phyloP scores from a whole-genome alignment of 2,888 invertebrate species.

The Schizotus pectinicornis region DNA sequence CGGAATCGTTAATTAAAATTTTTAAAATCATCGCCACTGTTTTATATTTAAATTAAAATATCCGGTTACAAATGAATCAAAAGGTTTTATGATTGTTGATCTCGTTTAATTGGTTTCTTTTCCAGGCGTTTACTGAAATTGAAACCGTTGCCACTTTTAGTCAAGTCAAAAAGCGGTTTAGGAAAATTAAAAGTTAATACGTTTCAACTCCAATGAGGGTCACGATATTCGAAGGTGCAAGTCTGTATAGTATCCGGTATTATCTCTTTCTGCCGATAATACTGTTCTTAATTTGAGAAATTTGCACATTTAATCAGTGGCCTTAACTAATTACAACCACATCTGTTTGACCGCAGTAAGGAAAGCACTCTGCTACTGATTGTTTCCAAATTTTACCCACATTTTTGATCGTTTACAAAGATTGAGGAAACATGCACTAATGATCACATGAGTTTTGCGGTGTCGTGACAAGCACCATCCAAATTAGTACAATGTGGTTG shows the following conservation, averaged over 20 bases:
- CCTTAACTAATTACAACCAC: neutral
- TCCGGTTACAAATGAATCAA: slow-evolving; percentile 15
- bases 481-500: no score
- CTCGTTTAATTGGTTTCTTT: slow-evolving; percentile 6
- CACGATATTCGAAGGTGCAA: neutral
- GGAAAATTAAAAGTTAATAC: no score
- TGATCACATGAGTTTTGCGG: no score
- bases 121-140: neutral
- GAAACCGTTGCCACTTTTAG: no score
- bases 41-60: slow-evolving; percentile 22
- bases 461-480: no score
- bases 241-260: slow-evolving; percentile 4
- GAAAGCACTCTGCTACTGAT: no score
- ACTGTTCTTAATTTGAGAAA: neutral
- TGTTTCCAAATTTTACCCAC: no score
- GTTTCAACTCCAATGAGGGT: neutral
- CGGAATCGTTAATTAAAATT: slow-evolving; percentile 19
- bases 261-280: neutral
- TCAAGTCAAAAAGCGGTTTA: no score
- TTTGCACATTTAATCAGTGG: neutral
- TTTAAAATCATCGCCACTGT: slow-evolving; percentile 14
- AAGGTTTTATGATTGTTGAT: slow-evolving; percentile 9
- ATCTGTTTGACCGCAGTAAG: no score
- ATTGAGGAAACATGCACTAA: no score
- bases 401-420: no score